Evolutionary conservation across 1,140 invertebrate species (phyloP).

Genomic region (Pachypsylla venusta): DNA sequence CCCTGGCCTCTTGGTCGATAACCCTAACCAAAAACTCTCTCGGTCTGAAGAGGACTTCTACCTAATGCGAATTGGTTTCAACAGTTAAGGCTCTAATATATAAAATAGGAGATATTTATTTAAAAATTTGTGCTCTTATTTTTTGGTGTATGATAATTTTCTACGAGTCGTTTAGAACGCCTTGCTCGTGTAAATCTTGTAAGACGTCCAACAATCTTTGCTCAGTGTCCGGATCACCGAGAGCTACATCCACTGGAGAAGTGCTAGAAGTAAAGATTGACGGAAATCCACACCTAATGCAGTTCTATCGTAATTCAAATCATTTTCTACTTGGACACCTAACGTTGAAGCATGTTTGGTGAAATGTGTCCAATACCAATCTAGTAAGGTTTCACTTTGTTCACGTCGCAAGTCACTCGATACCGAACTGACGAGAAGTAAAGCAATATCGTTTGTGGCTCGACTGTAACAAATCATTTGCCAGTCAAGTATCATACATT

Average conservation of each 20-base stretch:
- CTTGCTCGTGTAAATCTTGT: slow-evolving; percentile 41
- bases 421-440: slow-evolving; percentile 60
- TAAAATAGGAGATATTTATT: too few relatives aligned
- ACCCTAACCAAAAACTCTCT: too few relatives aligned
- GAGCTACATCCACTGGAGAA: slow-evolving; percentile 60
- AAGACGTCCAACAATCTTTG: slow-evolving; percentile 44
- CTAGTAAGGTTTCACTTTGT: slow-evolving; percentile 42
- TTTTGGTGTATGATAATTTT: too few relatives aligned
- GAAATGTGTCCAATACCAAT: slow-evolving; percentile 50
- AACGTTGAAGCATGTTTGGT: slow-evolving; percentile 36
- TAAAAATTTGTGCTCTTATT: too few relatives aligned
- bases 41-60: too few relatives aligned
- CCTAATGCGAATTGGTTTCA: too few relatives aligned
- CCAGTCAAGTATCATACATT: slow-evolving; percentile 59
- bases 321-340: slow-evolving; percentile 40
- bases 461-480: slow-evolving; percentile 66
- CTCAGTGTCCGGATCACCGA: slow-evolving; percentile 50
- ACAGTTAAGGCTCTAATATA: too few relatives aligned
- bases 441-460: slow-evolving; percentile 59
- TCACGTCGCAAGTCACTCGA: slow-evolving; percentile 47
- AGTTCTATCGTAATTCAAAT: slow-evolving; percentile 37
- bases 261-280: slow-evolving; percentile 50
- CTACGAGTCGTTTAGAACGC: slow-evolving; percentile 31
- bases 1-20: too few relatives aligned
- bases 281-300: slow-evolving; percentile 47